Evolutionary conservation across 2,888 invertebrate genomes (phyloP).

Genomic region (Nemotelus nigrinus): DNA sequence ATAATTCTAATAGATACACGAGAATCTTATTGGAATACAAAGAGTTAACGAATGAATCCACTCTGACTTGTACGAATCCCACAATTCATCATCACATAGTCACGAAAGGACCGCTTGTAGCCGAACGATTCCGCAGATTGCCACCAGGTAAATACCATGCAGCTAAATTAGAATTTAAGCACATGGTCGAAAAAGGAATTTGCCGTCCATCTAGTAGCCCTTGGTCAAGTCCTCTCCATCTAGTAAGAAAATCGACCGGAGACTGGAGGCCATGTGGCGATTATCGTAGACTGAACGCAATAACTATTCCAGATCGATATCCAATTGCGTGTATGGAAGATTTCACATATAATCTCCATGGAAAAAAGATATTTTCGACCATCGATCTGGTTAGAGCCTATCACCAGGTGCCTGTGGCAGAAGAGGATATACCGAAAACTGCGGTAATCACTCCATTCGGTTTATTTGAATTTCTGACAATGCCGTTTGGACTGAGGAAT

Average conservation of each 20-base stretch:
- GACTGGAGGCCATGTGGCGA: conserved; percentile 58
- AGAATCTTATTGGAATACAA: not conserved
- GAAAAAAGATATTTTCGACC: conserved; percentile 55
- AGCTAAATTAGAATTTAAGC: not conserved
- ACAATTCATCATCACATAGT: not conserved
- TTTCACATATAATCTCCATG: conserved; percentile 51
- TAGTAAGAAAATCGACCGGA: conserved; percentile 54
- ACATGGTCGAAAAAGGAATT: conserved; percentile 55
- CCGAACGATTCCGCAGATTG: not conserved
- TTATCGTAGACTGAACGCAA: conserved; percentile 55
- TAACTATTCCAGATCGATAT: conserved; percentile 18
- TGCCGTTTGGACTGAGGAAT: conserved; percentile 59
- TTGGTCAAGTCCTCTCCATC: conserved; percentile 61
- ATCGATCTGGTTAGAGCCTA: conserved; percentile 56
- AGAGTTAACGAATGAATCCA: not conserved
- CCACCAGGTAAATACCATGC: not conserved
- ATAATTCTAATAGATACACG: not conserved
- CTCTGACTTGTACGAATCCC: not conserved
- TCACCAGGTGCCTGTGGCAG: conserved; percentile 57
- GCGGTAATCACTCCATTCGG: conserved; percentile 58
- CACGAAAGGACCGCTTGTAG: conserved; percentile 12
- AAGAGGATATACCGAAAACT: conserved; percentile 55
- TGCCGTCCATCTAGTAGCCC: conserved; percentile 60
- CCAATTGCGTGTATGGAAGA: conserved; percentile 12
- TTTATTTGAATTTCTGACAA: conserved; percentile 56